These are phyloP conservation scores for Drosophila simulans DNA, from an alignment of 1,140 invertebrate species.

Conservation along the genomic window DNA sequence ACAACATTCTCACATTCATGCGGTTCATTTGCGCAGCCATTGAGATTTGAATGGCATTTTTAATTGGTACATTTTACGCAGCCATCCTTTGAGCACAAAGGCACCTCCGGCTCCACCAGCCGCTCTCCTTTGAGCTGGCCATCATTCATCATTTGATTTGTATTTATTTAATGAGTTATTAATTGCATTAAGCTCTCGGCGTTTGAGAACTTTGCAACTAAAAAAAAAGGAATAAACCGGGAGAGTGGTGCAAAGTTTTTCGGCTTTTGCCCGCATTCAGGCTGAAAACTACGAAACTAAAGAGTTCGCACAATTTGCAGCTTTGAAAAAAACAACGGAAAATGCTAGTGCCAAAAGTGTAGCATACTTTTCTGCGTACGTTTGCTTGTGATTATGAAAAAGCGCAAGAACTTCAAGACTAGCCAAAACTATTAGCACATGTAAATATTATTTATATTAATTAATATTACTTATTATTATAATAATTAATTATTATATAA, in stretches of 20 bases:
- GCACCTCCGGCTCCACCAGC: neutral
- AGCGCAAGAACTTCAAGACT: no score
- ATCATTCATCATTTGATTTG: slow-evolving; percentile 72
- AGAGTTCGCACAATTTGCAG: slow-evolving; percentile 3
- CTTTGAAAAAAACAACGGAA: neutral
- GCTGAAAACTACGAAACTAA: slow-evolving; percentile 14
- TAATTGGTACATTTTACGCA: slow-evolving; percentile 82
- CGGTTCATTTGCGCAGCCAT: slow-evolving; percentile 77
- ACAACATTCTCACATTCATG: slow-evolving; percentile 39
- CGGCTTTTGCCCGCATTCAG: slow-evolving; percentile 1
- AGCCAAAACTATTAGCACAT: no score
- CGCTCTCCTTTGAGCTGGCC: slow-evolving; percentile 26
- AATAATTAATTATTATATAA: no score
- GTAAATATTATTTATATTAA: no score
- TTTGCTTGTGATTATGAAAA: neutral
- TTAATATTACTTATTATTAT: no score
- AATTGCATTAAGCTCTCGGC: slow-evolving; percentile 70
- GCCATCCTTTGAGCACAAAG: slow-evolving; percentile 68
- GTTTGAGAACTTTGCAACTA: slow-evolving; percentile 51
- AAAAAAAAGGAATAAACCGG: slow-evolving; percentile 17
- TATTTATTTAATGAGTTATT: slow-evolving; percentile 83
- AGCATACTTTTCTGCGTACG: slow-evolving; percentile 10
- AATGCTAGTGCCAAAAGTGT: neutral
- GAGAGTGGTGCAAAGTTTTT: neutral
- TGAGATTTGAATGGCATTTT: slow-evolving; percentile 75